These are phyloP conservation scores for Nothura maculosa DNA, from an alignment of 2,797 vertebrate species.

Conservation along the genomic window DNA sequence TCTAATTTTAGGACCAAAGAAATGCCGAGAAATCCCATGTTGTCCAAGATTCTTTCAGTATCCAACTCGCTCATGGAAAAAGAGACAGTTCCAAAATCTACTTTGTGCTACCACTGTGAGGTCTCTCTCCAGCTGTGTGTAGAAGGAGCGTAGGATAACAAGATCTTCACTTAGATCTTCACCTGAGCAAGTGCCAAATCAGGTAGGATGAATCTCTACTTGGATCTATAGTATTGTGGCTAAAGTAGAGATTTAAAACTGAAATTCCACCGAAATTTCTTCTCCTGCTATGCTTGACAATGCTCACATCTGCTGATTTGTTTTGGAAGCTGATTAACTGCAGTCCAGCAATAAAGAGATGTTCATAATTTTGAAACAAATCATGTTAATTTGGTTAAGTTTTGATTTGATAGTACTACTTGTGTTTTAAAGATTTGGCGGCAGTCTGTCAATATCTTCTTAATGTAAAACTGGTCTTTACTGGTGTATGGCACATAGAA, in stretches of 20 bases:
- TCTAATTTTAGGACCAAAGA: neutral
- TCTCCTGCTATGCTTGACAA: neutral
- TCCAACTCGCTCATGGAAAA: neutral
- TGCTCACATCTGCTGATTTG: neutral
- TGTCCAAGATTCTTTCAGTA: neutral
- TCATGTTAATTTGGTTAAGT: neutral
- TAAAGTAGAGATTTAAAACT: neutral
- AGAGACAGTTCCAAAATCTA: neutral
- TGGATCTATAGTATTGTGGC: neutral
- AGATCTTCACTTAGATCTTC: neutral
- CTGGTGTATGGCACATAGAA: neutral
- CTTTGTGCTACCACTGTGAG: neutral
- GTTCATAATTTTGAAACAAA: constrained; percentile 45
- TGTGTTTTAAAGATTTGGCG: constrained; percentile 23
- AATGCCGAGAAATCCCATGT: neutral
- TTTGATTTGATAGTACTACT: constrained; percentile 6
- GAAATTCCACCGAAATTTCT: neutral
- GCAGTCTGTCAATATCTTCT: neutral
- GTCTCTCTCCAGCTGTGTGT: neutral
- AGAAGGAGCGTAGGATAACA: neutral
- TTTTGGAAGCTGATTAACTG: neutral
- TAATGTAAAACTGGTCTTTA: constrained; percentile 40
- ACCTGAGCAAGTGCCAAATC: neutral
- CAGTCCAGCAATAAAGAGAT: constrained; percentile 4
- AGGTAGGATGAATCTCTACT: neutral